A percentile compares a stretch with the other conserved stretches of the same genome.
These are phyloP conservation scores for human (Homo sapiens) DNA, from an alignment of 2,113 vertebrate genomes.

Conservation along the genomic window GRCh38 chr4:169935501-169936000, in stretches of 20 bases:
- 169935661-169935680: background rate
- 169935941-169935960: no score
- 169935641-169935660: background rate
- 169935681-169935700: background rate
- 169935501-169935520: slow-evolving; percentile 12
- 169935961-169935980: no score
- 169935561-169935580: background rate
- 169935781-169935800: no score
- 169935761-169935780: no score
- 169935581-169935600: background rate
- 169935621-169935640: background rate
- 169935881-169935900: no score
- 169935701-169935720: background rate
- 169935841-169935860: no score
- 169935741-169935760: background rate
- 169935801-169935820: rapidly evolving
- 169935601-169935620: background rate
- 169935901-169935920: no score
- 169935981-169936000: no score
- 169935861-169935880: no score
- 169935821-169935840: no score
- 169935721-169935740: background rate
- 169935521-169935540: background rate
- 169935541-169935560: background rate
- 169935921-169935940: no score